phyloP scores from a whole-genome alignment of 2,113 vertebrate species.

The Xiphophorus hellerii region DNA sequence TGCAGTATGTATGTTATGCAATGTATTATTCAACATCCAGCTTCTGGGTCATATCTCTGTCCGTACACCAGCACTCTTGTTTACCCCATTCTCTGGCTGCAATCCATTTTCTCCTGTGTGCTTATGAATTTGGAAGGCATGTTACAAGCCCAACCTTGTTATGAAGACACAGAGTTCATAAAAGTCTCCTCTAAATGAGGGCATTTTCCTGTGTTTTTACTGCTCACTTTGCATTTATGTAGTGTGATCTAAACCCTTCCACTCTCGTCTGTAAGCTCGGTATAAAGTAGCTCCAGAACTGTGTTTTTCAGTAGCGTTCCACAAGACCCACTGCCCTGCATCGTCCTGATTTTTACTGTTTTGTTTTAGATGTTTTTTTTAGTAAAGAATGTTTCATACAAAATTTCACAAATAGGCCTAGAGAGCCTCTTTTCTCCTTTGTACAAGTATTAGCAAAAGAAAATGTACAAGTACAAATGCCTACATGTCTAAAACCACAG shows the following conservation, averaged over 20 bases:
- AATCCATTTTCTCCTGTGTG: constrained; percentile 48
- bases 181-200: constrained; percentile 38
- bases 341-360: background rate
- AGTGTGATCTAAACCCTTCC: constrained; percentile 6
- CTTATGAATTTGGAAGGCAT: constrained; percentile 39
- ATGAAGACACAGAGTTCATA: constrained; percentile 49
- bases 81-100: constrained; percentile 57
- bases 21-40: constrained; percentile 41
- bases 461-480: too few species aligned
- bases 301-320: background rate
- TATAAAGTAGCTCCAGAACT: constrained; percentile 1
- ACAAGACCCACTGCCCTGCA: background rate
- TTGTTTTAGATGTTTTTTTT: too few species aligned
- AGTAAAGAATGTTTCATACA: too few species aligned
- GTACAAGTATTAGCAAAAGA: too few species aligned
- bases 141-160: constrained; percentile 41
- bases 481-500: too few species aligned
- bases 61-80: constrained; percentile 55
- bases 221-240: constrained; percentile 5
- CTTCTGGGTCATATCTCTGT: constrained; percentile 55
- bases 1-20: constrained; percentile 54
- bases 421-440: too few species aligned
- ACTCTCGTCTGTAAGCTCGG: constrained; percentile 12
- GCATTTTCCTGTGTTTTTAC: constrained; percentile 39
- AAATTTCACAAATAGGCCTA: too few species aligned